A percentile compares a stretch with the other conserved stretches of the same genome.
Evolutionary conservation across 1,140 invertebrate species (phyloP).

Genomic region (Papilio dardanus): DNA sequence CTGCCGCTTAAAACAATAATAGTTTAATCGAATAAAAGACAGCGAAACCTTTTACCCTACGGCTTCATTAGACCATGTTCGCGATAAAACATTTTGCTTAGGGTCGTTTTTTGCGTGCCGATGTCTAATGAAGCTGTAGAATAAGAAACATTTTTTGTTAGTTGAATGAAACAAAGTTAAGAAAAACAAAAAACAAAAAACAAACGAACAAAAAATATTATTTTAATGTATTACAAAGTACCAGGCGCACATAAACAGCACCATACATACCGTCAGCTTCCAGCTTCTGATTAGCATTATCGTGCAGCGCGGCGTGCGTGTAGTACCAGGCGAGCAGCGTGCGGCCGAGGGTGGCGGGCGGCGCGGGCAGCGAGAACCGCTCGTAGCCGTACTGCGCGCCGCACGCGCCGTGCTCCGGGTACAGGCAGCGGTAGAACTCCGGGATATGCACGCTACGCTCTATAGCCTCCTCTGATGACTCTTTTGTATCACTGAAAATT

Average conservation of each 20-base stretch:
- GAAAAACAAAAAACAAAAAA: too few relatives aligned
- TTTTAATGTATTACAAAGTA: too few relatives aligned
- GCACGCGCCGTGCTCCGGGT: constrained; percentile 49
- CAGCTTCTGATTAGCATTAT: constrained; percentile 37
- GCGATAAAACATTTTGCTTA: too few relatives aligned
- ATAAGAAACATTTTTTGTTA: too few relatives aligned
- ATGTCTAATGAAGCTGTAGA: too few relatives aligned
- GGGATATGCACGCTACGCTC: constrained; percentile 56
- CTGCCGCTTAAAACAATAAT: too few relatives aligned
- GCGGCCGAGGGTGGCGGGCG: constrained; percentile 40
- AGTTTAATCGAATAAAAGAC: too few relatives aligned
- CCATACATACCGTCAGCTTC: constrained; percentile 57
- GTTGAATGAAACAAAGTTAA: too few relatives aligned
- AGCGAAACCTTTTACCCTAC: too few relatives aligned
- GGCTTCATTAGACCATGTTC: too few relatives aligned
- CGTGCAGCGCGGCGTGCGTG: constrained; percentile 54
- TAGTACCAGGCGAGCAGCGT: constrained; percentile 61
- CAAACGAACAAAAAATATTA: too few relatives aligned
- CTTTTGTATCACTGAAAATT: not conserved
- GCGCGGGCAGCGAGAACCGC: constrained; percentile 54
- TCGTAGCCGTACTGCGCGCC: constrained; percentile 56
- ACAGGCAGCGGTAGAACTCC: constrained; percentile 67
- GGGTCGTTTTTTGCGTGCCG: too few relatives aligned
- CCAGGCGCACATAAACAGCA: not conserved
- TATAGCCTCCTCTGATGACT: not conserved